Evolutionary conservation across 2,888 invertebrate species (phyloP).

Genomic region (Cataglyphis albicans): DNA sequence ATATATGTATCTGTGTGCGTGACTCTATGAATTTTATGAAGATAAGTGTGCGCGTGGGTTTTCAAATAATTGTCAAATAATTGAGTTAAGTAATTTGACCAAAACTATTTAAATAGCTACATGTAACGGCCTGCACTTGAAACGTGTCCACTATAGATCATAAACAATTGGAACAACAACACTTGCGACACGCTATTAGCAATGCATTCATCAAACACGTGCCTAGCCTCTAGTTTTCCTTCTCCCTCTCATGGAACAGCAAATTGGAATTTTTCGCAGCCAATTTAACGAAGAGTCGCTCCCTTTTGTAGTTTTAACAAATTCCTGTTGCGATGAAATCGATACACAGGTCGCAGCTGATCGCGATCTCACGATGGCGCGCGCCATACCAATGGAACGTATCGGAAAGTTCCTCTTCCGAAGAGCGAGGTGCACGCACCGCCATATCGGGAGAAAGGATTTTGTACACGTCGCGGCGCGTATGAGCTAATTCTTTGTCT

Average conservation of each 20-base stretch:
- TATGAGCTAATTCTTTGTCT: conserved; percentile 54
- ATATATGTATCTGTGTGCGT: neutral
- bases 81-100: neutral
- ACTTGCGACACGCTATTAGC: conserved; percentile 68
- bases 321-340: conserved; percentile 29
- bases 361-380: conserved; percentile 32
- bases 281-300: conserved; percentile 48
- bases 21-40: neutral
- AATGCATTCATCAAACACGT: conserved; percentile 43
- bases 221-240: conserved; percentile 30
- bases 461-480: conserved; percentile 48
- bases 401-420: conserved; percentile 64
- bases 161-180: conserved; percentile 52
- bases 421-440: conserved; percentile 59
- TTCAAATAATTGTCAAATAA: neutral
- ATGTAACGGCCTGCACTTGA: neutral
- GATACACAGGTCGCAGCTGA: conserved; percentile 15
- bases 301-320: conserved; percentile 44
- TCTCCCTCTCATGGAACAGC: conserved; percentile 65
- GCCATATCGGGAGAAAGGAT: conserved; percentile 69
- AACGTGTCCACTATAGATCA: neutral
- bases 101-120: neutral
- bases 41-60: neutral
- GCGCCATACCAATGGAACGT: conserved; percentile 49
- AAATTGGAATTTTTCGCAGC: conserved; percentile 60